phyloP scores from a whole-genome alignment of 35 echinoderm and acorn worm genomes.

The Amphiura filiformis region DNA sequence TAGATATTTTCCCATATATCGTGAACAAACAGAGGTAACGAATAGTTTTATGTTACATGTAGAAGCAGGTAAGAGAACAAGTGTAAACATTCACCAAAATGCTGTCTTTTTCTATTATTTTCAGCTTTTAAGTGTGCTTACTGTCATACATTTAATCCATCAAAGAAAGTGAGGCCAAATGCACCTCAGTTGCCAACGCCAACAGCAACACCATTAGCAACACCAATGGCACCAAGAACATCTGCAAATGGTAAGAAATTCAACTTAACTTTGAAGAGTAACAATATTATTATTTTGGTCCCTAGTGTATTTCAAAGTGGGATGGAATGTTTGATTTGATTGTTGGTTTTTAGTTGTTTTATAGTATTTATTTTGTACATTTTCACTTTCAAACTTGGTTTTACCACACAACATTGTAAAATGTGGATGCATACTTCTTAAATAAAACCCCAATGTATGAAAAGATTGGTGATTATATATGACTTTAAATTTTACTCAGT shows the following conservation, averaged over 20 bases:
- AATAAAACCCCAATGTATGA: no score
- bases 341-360: not conserved
- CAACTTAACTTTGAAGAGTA: no score
- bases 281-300: not conserved
- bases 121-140: slow-evolving; percentile 94
- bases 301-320: not conserved
- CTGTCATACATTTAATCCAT: slow-evolving; percentile 83
- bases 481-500: no score
- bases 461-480: no score
- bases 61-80: no score
- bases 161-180: slow-evolving; percentile 79
- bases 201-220: slow-evolving; percentile 2
- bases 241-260: not conserved
- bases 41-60: no score
- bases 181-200: slow-evolving; percentile 81
- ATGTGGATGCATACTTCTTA: no score
- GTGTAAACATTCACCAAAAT: no score
- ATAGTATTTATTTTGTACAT: not conserved
- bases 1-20: no score
- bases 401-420: not conserved
- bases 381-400: not conserved
- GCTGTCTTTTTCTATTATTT: no score
- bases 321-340: not conserved
- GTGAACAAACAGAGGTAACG: no score
- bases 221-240: not conserved